A percentile compares a stretch with the other conserved stretches of the same genome.
phyloP scores from a whole-genome alignment of 2,888 invertebrate species.

The Coelinius sp. region DNA sequence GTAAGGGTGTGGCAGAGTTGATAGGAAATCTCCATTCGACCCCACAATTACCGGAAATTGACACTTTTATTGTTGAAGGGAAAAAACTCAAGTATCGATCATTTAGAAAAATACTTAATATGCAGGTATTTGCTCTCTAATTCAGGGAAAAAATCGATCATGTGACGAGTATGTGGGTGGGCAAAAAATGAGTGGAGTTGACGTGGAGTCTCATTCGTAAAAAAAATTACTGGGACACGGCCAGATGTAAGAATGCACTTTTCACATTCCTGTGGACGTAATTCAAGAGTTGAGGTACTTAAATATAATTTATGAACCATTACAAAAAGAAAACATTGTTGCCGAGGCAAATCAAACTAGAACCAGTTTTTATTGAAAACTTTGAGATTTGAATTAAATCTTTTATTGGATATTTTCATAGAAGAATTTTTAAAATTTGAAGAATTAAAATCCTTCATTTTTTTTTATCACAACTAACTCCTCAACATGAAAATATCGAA shows the following conservation, averaged over 20 bases:
- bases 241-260: constrained; percentile 33
- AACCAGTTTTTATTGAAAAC: no score
- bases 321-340: no score
- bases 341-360: no score
- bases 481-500: not conserved
- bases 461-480: not conserved
- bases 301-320: no score
- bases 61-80: not conserved
- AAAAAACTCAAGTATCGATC: no score
- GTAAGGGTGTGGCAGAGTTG: not conserved
- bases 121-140: not conserved
- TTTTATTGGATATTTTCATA: no score
- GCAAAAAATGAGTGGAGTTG: not conserved
- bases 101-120: not conserved
- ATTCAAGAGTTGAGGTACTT: no score
- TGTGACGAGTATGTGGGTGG: not conserved
- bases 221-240: constrained; percentile 50
- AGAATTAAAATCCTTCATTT: not conserved
- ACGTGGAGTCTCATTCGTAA: no score
- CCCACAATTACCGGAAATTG: not conserved
- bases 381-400: no score
- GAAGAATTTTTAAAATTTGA: not conserved
- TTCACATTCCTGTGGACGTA: constrained; percentile 12
- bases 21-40: not conserved
- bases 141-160: not conserved